Base-by-base conservation (phyloP, 1,140 invertebrate species). In the Hesperophylax magnus region DNA sequence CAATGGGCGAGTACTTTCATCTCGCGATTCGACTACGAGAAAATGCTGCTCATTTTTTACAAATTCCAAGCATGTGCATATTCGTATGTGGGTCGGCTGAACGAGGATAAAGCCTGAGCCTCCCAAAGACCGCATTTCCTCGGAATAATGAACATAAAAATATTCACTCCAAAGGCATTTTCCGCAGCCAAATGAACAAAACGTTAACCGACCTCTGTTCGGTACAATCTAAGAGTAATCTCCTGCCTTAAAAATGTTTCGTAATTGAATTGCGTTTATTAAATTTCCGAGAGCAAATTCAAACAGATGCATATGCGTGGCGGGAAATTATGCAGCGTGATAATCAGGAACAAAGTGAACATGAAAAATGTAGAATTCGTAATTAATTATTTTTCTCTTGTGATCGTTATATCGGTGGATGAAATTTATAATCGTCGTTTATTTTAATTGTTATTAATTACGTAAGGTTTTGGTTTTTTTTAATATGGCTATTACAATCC, bases 61-160 rank as follows among this genome's bases (percentile, higher is more conserved):
- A 31, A 31, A 67, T 67, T 31, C 63, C n/a, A 14, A 27, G 17
- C 24, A 15, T 34, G 63, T 67, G 27, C 63, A 67, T 67, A 31
- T 47, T 47, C 39, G 8, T 47, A 47, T 27, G 14, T 27, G 11
- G 22, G 58, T 24, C 58, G 58, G 24, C 63, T 39, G 14, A 22
- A 15, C 2, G 63, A 61, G 58, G 20, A 61, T 61, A 20, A 61
- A 61, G 58, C 24, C 14, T 20, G 63, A 18, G 17, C 63, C 63
- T n/a, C 14, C 17, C 27, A 20, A 18, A 18, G 39, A 71, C 67
- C 67, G 39, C 67, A 71, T 20, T 52, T 52, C 39, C 67, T 71
- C 34, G 22, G 27, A 65, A 71, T 71, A 71, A 71, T 53, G 67
- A 71, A 71, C 67, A 52, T 7, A 71, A n/a, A 71, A 71, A 71